phyloP scores from a whole-genome alignment of 2,113 vertebrate species.

The Megalops atlanticus region DNA sequence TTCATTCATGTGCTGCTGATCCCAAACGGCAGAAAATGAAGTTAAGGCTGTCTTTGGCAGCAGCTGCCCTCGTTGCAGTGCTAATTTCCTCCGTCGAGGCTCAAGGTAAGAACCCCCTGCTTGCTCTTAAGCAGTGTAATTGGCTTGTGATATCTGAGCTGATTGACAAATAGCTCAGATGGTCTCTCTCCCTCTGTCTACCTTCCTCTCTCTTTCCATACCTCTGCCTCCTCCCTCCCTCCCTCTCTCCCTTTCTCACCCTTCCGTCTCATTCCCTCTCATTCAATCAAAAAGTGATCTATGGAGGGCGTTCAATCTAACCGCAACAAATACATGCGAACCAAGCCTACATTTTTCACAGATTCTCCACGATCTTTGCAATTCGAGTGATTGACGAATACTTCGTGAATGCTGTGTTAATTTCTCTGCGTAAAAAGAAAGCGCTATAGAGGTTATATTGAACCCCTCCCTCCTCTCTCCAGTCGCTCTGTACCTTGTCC shows the following conservation, averaged over 20 bases:
- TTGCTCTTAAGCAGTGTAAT: not conserved
- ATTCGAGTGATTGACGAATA: too few species aligned
- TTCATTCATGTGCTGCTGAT: conserved; percentile 89
- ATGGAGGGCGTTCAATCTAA: too few species aligned
- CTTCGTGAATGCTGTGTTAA: too few species aligned
- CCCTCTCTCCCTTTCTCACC: conserved; percentile 25
- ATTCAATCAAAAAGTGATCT: not conserved
- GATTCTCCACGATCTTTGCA: too few species aligned
- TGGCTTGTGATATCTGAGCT: not conserved
- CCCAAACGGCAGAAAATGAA: conserved; percentile 79
- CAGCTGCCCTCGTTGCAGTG: conserved; percentile 79
- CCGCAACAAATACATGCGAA: too few species aligned
- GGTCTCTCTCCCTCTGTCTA: not conserved
- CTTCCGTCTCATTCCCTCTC: not conserved
- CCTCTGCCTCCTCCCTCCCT: conserved; percentile 17
- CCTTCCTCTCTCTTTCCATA: conserved; percentile 28
- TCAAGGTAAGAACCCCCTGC: conserved; percentile 83
- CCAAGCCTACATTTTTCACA: too few species aligned
- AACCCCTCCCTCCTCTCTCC: not conserved
- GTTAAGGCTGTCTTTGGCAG: conserved; percentile 80
- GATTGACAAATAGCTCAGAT: not conserved
- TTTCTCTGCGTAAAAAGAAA: too few species aligned
- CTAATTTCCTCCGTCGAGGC: conserved; percentile 84
- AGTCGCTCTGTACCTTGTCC: not conserved
- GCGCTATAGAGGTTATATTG: not conserved